These are phyloP conservation scores for Isotomurus palustris DNA, from an alignment of 2,888 invertebrate species.

Conservation along the genomic window DNA sequence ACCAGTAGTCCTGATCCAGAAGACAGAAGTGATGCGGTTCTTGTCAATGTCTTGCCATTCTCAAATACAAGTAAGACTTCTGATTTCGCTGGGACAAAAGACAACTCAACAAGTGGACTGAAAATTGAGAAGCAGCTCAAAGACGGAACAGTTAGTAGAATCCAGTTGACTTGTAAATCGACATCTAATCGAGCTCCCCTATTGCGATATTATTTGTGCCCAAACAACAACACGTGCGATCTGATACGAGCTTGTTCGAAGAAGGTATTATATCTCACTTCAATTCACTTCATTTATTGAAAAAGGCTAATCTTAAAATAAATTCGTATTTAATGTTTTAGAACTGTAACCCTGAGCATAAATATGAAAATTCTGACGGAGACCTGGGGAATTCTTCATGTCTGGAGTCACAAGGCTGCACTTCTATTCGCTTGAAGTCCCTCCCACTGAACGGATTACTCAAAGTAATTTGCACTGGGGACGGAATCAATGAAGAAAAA, in stretches of 20 bases:
- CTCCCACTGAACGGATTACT: conserved; percentile 27
- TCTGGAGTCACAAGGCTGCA: conserved; percentile 14
- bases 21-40: conserved; percentile 25
- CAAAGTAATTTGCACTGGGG: conserved; percentile 29
- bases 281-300: background rate
- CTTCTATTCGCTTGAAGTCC: conserved; percentile 13
- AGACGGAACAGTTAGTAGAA: conserved; percentile 19
- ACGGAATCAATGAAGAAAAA: conserved; percentile 24
- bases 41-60: conserved; percentile 11
- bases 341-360: conserved; percentile 22
- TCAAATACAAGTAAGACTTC: background rate
- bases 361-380: conserved; percentile 7
- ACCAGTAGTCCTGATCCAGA: conserved; percentile 25
- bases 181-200: conserved; percentile 17
- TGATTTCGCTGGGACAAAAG: conserved; percentile 4
- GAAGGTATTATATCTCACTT: conserved; percentile 18
- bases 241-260: conserved; percentile 28
- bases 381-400: conserved; percentile 3
- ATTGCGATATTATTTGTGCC: conserved; percentile 26
- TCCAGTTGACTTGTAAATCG: conserved; percentile 15
- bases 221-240: conserved; percentile 27
- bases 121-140: conserved; percentile 16
- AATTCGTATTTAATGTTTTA: conserved; percentile 2
- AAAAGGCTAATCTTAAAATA: background rate
- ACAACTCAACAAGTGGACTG: too few relatives aligned